A percentile compares a stretch with the other conserved stretches of the same genome.
Evolutionary conservation across 2,797 vertebrate species (phyloP).

Genomic region (Chaetophractus vellerosus): DNA sequence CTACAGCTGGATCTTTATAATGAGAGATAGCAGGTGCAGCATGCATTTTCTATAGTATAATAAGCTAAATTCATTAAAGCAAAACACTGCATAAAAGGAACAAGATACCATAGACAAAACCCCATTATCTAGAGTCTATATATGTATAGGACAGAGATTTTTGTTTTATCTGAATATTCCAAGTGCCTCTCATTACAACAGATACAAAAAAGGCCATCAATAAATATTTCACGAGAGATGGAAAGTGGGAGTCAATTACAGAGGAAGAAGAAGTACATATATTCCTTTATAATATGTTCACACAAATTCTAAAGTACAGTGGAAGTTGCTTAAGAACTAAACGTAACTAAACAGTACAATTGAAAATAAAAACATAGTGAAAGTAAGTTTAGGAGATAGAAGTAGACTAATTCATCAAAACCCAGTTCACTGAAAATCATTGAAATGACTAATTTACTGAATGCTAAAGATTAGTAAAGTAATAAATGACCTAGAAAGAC

Average conservation of each 20-base stretch:
- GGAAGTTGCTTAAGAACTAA: slow-evolving; percentile 2
- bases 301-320: background rate
- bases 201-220: background rate
- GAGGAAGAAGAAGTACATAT: background rate
- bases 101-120: background rate
- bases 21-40: background rate
- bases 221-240: background rate
- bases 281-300: slow-evolving; percentile 43
- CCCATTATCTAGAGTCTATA: background rate
- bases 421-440: background rate
- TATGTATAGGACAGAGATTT: background rate
- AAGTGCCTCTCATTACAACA: background rate
- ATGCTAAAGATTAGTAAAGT: background rate
- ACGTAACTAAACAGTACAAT: background rate
- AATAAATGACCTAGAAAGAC: background rate
- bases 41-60: background rate
- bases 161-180: background rate
- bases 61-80: background rate
- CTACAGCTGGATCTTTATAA: background rate
- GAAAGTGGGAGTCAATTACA: background rate
- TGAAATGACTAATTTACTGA: background rate
- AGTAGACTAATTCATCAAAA: background rate
- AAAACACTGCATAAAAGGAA: background rate
- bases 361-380: slow-evolving; percentile 25
- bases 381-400: background rate